phyloP scores from a whole-genome alignment of 2,797 vertebrate genomes.

The Cottoperca gobio region DNA sequence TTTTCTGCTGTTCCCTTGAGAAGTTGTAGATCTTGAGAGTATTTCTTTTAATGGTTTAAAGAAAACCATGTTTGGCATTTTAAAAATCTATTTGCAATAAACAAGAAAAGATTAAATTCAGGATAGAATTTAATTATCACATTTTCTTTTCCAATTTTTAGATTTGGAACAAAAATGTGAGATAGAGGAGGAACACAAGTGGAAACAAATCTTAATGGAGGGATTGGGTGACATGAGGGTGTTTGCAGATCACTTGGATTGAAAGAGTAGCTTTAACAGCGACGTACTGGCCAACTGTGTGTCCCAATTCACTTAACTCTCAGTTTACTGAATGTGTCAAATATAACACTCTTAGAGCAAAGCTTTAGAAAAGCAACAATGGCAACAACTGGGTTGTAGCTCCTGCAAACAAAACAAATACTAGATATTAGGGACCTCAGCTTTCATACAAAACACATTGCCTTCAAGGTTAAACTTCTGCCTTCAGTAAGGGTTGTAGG shows the following conservation, averaged over 20 bases:
- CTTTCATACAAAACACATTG: background rate
- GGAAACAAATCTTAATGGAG: background rate
- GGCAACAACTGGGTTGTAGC: background rate
- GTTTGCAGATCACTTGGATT: constrained; percentile 19
- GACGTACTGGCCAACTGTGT: background rate
- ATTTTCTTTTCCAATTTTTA: constrained; percentile 21
- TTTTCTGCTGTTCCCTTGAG: too few relatives aligned
- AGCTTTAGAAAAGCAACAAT: background rate
- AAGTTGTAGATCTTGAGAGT: too few relatives aligned
- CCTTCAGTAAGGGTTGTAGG: background rate
- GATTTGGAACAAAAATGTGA: constrained; percentile 3
- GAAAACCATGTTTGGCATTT: background rate
- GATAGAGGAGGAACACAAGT: background rate
- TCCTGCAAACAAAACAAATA: background rate
- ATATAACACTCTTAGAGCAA: background rate
- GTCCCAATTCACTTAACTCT: constrained; percentile 1
- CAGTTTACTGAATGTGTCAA: background rate
- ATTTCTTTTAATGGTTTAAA: too few relatives aligned
- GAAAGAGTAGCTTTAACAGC: constrained; percentile 1
- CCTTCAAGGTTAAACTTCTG: constrained; percentile 15
- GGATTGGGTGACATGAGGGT: background rate
- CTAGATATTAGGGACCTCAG: background rate
- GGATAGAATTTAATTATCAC: constrained; percentile 3
- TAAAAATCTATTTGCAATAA: constrained; percentile 15
- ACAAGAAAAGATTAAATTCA: background rate